These are phyloP conservation scores for Stictocephala bisonia DNA, from an alignment of 2,888 invertebrate species.

Conservation along the genomic window DNA sequence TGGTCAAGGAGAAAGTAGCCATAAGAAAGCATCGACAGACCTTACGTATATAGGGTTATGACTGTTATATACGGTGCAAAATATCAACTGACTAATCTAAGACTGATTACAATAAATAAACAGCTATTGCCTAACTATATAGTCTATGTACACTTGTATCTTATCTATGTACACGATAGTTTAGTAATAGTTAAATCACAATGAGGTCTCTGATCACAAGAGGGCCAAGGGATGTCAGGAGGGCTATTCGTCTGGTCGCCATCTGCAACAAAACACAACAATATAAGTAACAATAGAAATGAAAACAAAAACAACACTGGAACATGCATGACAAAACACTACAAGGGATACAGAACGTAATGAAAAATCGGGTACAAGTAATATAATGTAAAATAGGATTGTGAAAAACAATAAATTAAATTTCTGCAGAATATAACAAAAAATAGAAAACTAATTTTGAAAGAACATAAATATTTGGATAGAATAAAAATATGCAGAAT, in stretches of 20 bases:
- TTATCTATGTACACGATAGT: constrained; percentile 31
- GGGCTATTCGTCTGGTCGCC: constrained; percentile 1
- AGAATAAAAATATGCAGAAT: no score
- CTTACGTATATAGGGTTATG: constrained; percentile 39
- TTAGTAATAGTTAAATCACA: constrained; percentile 39
- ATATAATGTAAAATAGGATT: no score
- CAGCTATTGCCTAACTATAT: constrained; percentile 13
- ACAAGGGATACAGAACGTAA: no score
- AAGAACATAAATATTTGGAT: no score
- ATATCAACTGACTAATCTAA: constrained; percentile 11
- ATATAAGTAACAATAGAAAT: neutral
- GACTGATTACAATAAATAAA: constrained; percentile 34
- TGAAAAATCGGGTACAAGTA: no score
- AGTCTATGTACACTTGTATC: constrained; percentile 23
- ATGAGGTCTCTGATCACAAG: constrained; percentile 32
- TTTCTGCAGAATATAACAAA: no score
- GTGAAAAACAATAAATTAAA: no score
- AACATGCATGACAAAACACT: no score
- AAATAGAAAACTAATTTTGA: no score
- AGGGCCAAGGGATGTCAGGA: constrained; percentile 27
- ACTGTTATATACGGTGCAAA: constrained; percentile 30
- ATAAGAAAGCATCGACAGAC: constrained; percentile 2
- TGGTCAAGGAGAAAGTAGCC: neutral
- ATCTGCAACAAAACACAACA: constrained; percentile 18
- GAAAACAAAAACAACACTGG: neutral